Evolutionary conservation across 2,888 invertebrate genomes (phyloP).

Genomic region (Melanargia galathea): DNA sequence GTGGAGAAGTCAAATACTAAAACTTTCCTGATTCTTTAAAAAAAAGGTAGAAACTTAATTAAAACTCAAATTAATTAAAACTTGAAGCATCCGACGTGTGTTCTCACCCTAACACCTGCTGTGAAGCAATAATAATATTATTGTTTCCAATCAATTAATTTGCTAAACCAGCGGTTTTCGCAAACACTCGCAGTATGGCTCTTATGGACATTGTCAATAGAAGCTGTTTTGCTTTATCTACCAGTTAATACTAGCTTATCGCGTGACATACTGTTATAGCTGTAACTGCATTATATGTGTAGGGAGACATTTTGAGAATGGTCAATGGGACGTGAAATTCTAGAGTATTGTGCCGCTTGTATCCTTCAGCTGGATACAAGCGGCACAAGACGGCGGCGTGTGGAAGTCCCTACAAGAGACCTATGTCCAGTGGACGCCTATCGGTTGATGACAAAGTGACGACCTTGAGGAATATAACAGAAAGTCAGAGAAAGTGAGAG

Average conservation of each 20-base stretch:
- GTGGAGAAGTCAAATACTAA: no score
- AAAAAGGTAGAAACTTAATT: no score
- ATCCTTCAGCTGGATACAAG: no score
- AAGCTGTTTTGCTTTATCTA: neutral
- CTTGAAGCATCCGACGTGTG: neutral
- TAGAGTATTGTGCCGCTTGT: no score
- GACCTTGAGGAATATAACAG: no score
- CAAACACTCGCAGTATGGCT: neutral
- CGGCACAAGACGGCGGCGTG: no score
- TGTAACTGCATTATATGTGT: neutral
- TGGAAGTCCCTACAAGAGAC: no score
- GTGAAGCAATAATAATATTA: conserved; percentile 15
- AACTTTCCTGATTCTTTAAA: no score
- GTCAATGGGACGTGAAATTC: neutral
- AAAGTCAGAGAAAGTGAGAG: no score
- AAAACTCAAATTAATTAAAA: no score
- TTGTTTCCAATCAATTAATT: conserved; percentile 19
- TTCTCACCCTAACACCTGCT: conserved; percentile 5
- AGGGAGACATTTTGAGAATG: neutral
- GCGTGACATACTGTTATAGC: neutral
- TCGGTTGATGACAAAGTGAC: no score
- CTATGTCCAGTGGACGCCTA: no score
- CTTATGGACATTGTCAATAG: neutral
- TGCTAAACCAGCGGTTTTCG: conserved; percentile 11
- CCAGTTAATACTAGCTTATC: neutral